These are phyloP conservation scores for Cyphomyrus plagiostoma DNA, from an alignment of 2,113 vertebrate species.

Conservation along the genomic window DNA sequence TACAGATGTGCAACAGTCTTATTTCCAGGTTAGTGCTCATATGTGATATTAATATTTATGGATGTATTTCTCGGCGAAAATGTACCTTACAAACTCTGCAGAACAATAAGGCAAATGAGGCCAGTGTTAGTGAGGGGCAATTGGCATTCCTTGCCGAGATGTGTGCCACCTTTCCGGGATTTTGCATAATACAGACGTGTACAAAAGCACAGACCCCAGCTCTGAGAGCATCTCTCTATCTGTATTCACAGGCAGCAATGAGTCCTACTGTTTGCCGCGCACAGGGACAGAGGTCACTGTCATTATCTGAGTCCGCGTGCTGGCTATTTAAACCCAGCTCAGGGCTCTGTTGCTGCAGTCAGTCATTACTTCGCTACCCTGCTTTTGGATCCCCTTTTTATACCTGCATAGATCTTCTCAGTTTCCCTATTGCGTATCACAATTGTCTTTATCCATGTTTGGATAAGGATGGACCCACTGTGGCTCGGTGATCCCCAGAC, in stretches of 20 bases:
- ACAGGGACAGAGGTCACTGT: neutral
- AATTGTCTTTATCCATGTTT: neutral
- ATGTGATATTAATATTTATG: neutral
- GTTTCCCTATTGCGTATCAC: neutral
- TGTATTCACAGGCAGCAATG: neutral
- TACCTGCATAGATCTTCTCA: neutral
- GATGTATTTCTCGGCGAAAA: neutral
- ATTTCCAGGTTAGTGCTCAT: neutral
- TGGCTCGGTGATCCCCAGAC: neutral
- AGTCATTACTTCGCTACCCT: neutral
- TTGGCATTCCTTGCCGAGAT: neutral
- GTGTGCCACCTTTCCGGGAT: neutral
- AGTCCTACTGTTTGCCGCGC: neutral
- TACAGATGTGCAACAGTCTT: neutral
- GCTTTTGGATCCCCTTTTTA: neutral
- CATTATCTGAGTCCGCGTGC: neutral
- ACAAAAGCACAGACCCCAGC: neutral
- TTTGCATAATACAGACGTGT: neutral
- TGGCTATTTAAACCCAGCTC: neutral
- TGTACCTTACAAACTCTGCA: neutral
- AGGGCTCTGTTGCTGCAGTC: neutral
- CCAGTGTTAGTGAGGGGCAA: neutral
- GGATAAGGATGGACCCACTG: neutral
- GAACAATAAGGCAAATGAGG: neutral
- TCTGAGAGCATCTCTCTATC: neutral